Conservation (phyloP, 2,113 vertebrate genomes). For the Alouatta palliata region DNA sequence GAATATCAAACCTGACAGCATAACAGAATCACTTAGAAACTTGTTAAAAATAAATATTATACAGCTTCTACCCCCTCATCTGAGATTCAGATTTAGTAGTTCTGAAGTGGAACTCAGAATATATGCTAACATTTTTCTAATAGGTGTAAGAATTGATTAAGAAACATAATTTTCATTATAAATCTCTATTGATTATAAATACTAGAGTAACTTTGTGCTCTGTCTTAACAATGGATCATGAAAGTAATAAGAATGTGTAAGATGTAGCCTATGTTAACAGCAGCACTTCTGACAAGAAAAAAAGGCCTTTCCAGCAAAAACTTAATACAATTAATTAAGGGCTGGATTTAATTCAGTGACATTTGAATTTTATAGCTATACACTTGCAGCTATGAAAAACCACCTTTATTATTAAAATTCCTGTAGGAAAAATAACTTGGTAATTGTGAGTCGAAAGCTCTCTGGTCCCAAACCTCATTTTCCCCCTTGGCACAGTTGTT, state of each 20-base stretch:
- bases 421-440: constrained; percentile 76
- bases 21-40: not conserved
- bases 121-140: not conserved
- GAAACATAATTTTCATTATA: not conserved
- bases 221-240: not conserved
- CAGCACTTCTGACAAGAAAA: not conserved
- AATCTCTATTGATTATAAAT: not conserved
- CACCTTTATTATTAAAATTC: constrained; percentile 79
- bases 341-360: constrained; percentile 73
- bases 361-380: constrained; percentile 77
- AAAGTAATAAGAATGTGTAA: not conserved
- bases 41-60: not conserved
- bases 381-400: constrained; percentile 71
- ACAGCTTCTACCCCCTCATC: not conserved
- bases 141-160: not conserved
- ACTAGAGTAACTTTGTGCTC: not conserved
- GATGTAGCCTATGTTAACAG: not conserved
- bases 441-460: constrained; percentile 69
- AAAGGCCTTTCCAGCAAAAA: constrained; percentile 53
- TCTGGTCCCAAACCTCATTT: constrained; percentile 54
- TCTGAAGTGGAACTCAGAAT: not conserved
- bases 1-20: not conserved
- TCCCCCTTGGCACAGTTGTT: constrained; percentile 56
- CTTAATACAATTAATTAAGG: constrained; percentile 71
- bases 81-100: not conserved